phyloP scores from a whole-genome alignment of 2,888 invertebrate genomes.

The Aporophyla nigra region DNA sequence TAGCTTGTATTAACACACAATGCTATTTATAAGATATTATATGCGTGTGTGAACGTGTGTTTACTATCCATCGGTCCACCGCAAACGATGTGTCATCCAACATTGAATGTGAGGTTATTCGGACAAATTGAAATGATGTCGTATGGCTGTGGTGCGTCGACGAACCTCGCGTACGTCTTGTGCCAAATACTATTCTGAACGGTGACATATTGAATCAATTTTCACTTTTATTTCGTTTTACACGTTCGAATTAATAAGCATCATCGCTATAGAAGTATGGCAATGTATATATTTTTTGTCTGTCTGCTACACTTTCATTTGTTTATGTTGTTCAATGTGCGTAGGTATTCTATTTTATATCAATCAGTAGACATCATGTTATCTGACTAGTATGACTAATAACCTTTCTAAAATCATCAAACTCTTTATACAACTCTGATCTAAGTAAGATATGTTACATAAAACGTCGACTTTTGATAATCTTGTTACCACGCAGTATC shows the following conservation, averaged over 20 bases:
- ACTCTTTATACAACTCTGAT: background rate
- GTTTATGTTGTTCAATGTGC: constrained; percentile 28
- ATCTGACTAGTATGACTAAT: constrained; percentile 5
- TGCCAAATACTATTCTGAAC: constrained; percentile 76
- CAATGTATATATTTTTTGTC: constrained; percentile 17
- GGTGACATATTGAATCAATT: constrained; percentile 65
- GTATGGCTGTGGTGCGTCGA: constrained; percentile 63
- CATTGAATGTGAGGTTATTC: constrained; percentile 86
- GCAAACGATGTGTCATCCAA: constrained; percentile 88
- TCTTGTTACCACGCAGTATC: constrained; percentile 18
- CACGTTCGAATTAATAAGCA: constrained; percentile 42
- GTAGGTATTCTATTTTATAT: constrained; percentile 13
- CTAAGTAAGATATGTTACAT: background rate
- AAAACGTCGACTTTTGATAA: constrained; percentile 62
- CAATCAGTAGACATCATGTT: constrained; percentile 13
- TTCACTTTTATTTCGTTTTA: constrained; percentile 68
- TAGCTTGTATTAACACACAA: constrained; percentile 86
- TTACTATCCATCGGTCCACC: constrained; percentile 87
- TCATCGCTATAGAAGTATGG: constrained; percentile 17
- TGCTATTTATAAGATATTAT: constrained; percentile 87
- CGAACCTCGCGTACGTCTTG: constrained; percentile 65
- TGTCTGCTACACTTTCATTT: constrained; percentile 15
- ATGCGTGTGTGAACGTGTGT: constrained; percentile 85
- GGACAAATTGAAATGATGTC: constrained; percentile 80
- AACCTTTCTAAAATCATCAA: background rate